These are phyloP conservation scores for Mycetomoellerius zeteki DNA, from an alignment of 1,140 invertebrate genomes.

Conservation along the genomic window DNA sequence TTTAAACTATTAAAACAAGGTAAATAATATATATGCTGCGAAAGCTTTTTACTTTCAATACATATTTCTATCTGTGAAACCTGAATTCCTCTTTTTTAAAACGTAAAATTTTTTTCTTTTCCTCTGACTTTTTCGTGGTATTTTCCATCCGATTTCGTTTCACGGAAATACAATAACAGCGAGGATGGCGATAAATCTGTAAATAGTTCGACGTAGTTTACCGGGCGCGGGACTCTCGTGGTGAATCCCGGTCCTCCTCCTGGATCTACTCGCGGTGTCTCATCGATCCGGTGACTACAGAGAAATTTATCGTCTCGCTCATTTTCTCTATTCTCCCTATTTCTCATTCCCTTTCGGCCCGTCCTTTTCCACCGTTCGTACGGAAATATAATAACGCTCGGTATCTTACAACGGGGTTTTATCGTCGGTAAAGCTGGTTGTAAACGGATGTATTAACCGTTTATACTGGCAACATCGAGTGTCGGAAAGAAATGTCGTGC, in stretches of 20 bases:
- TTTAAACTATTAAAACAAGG: conserved; percentile 8
- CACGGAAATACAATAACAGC: conserved; percentile 58
- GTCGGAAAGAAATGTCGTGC: conserved; percentile 54
- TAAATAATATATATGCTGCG: conserved; percentile 3
- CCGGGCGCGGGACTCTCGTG: conserved; percentile 27
- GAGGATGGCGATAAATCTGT: conserved; percentile 50
- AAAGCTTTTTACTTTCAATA: background rate
- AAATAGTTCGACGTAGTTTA: conserved; percentile 60
- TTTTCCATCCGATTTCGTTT: conserved; percentile 62
- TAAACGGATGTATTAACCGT: conserved; percentile 66
- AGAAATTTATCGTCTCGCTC: conserved; percentile 60
- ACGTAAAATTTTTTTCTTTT: background rate
- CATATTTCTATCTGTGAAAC: conserved; percentile 4
- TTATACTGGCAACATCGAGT: conserved; percentile 61
- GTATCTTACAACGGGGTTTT: conserved; percentile 39
- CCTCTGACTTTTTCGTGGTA: background rate
- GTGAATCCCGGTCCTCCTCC: conserved; percentile 42
- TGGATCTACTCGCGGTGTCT: conserved; percentile 24
- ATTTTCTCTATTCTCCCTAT: conserved; percentile 54
- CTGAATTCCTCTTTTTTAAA: conserved; percentile 3
- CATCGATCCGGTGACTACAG: conserved; percentile 44
- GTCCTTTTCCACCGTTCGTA: background rate
- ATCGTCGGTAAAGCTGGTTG: conserved; percentile 62
- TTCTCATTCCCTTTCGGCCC: conserved; percentile 43
- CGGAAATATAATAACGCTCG: conserved; percentile 57